Base-by-base conservation (phyloP, 1,140 invertebrate species). In the Dryas iulia region DNA sequence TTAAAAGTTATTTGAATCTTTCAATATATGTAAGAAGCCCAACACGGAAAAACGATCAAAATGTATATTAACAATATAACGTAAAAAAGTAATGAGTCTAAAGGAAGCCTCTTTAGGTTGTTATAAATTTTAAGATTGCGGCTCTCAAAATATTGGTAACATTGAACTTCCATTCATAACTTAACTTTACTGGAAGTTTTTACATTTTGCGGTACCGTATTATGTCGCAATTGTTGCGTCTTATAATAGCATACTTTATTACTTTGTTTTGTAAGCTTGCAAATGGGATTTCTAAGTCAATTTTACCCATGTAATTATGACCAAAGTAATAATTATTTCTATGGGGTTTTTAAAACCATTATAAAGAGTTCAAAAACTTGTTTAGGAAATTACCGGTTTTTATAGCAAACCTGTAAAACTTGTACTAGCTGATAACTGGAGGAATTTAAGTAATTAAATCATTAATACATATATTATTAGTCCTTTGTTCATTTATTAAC, bases 261-360 rank as follows among this genome's bases (percentile, higher is more conserved):
- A 75, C 56, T 25, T 26, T 11, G 39, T 75, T 65, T 75, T 68
- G 69, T 56, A 75, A 75, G 39, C 18, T 47, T 47, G 39, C 39
- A 21, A 47, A 47, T 21, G 7, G 21, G 14, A 47, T 10, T 1
- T 11, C 14, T 3, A 7, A 10, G 18, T 14, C 8, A 47, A 21
- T 47, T 47, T 47, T 10, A 47, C 14, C 10, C 39, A 14, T 18
- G 8, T 14, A 31, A 21, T 47, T 47, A 47, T 14, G 39, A 21
- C 18, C 7, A 47, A 47, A 47, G 1, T 8, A 3, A 10, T 18
- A 21, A 21, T 39, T n/a, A 39, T 14, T n/a, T 2, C 33, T 7
- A 39, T 14, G 33, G 33, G n/a, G 6, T 39, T 39, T 39, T 39
- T 39, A 1, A 39, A 18, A n/a, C 14, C 4, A 6, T 39, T 12